These are phyloP conservation scores for Sternotherus odoratus DNA, from an alignment of 2,797 vertebrate species.

Conservation along the genomic window DNA sequence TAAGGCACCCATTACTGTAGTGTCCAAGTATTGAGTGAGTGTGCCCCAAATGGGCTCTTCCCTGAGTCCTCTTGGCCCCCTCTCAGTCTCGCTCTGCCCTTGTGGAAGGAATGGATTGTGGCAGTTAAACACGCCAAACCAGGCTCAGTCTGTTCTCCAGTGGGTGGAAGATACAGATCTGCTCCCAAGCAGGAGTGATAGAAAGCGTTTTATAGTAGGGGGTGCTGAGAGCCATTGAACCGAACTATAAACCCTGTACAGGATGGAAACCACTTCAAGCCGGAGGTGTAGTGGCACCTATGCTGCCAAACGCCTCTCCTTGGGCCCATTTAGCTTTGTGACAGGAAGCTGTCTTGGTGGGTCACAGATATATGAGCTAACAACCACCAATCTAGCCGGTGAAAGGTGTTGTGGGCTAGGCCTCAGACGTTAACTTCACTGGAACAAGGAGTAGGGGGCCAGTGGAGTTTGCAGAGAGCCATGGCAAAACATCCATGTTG, in stretches of 20 bases:
- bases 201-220: too few species aligned
- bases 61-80: not conserved
- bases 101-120: not conserved
- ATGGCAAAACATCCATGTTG: not conserved
- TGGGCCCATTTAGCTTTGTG: not conserved
- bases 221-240: too few species aligned
- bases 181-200: not conserved
- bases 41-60: not conserved
- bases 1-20: not conserved
- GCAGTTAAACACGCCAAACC: not conserved
- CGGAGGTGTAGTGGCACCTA: too few species aligned
- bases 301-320: not conserved
- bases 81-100: too few species aligned
- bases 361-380: not conserved
- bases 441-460: not conserved
- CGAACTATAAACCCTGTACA: too few species aligned
- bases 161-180: not conserved
- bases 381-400: not conserved
- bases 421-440: not conserved
- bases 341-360: not conserved
- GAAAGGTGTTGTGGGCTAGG: not conserved
- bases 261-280: too few species aligned
- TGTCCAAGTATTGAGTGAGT: not conserved
- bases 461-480: not conserved
- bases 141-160: not conserved